These are phyloP conservation scores for Chydorus sphaericus DNA, from an alignment of 2,888 invertebrate genomes.

Conservation along the genomic window DNA sequence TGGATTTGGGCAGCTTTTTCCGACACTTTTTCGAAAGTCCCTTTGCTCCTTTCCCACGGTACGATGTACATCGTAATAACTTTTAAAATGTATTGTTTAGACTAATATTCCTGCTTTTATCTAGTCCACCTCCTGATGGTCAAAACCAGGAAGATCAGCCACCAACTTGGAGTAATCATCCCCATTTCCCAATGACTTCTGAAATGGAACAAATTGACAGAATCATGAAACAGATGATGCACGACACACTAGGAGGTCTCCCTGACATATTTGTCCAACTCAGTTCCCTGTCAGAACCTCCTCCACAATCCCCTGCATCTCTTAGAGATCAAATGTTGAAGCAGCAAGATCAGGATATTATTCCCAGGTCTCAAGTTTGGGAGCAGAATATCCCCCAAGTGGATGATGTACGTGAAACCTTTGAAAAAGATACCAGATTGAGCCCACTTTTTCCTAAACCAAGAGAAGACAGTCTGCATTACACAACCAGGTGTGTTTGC, in stretches of 20 bases:
- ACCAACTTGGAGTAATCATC: not conserved
- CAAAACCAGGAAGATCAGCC: not conserved
- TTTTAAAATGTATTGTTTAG: too few species aligned
- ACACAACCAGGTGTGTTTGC: not conserved
- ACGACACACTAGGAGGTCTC: not conserved
- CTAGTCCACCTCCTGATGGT: not conserved
- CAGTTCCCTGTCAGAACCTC: not conserved
- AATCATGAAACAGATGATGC: not conserved
- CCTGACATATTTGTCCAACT: not conserved
- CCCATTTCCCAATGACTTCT: not conserved
- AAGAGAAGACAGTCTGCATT: not conserved
- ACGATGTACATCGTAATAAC: too few species aligned
- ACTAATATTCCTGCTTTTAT: not conserved
- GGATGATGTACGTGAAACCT: not conserved
- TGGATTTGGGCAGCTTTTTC: not conserved
- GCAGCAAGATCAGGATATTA: not conserved
- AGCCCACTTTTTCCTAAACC: not conserved
- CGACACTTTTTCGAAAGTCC: not conserved
- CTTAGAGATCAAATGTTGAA: constrained; percentile 2
- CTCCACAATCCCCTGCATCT: not conserved
- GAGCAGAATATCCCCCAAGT: not conserved
- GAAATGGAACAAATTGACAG: not conserved
- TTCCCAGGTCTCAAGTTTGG: not conserved
- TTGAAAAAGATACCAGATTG: not conserved
- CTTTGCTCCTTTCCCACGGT: not conserved